Evolutionary conservation across 2,888 invertebrate species (phyloP).

Genomic region (Microplitis deprimator): DNA sequence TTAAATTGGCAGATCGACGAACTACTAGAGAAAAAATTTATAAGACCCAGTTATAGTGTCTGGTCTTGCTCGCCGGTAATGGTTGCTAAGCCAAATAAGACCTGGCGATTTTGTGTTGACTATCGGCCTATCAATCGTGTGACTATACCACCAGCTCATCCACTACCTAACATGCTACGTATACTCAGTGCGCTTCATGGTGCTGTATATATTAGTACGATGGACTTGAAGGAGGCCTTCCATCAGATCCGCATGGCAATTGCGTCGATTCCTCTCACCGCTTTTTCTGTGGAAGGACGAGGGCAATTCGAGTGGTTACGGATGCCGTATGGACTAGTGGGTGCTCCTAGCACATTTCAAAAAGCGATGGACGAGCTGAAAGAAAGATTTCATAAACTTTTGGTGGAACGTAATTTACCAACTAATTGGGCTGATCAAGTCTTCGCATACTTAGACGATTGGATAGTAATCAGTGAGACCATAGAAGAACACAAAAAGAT

Average conservation of each 20-base stretch:
- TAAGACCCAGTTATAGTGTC: neutral
- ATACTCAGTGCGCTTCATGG: neutral
- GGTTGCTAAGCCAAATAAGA: neutral
- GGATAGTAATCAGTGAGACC: slow-evolving; percentile 25
- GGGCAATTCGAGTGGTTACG: too few relatives aligned
- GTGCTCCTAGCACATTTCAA: too few relatives aligned
- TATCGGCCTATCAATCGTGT: neutral
- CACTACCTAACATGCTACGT: neutral
- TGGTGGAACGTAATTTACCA: too few relatives aligned
- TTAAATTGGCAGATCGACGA: neutral
- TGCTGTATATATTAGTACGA: neutral
- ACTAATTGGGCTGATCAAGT: neutral
- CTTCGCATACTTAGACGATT: slow-evolving; percentile 30
- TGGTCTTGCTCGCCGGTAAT: neutral
- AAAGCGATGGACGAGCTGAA: too few relatives aligned
- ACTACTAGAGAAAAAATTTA: neutral
- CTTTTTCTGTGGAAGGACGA: slow-evolving; percentile 44
- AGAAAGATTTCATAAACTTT: too few relatives aligned
- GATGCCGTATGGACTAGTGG: too few relatives aligned
- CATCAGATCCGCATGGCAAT: slow-evolving; percentile 11
- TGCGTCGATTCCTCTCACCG: slow-evolving; percentile 30
- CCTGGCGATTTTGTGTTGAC: neutral
- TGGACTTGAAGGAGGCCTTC: neutral
- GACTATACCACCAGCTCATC: neutral
- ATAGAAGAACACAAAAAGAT: too few relatives aligned